Base-by-base conservation (phyloP, 2,888 invertebrate species). In the Azorinus chamasolen region DNA sequence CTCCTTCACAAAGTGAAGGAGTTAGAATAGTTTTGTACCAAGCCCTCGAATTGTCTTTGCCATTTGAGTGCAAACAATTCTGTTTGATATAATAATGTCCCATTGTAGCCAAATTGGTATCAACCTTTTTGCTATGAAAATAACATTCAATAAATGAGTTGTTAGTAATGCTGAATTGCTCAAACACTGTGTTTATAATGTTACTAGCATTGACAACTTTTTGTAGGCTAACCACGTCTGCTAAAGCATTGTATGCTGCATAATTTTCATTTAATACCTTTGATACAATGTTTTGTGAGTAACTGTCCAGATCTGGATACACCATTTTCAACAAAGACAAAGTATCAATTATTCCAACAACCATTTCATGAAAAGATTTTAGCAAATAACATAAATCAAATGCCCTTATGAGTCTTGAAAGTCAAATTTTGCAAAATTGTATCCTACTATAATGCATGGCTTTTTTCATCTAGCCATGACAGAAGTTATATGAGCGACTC, bases 241-340 rank as follows among this genome's bases (percentile, higher is more conserved):
- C 63, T 41, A 63, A n/a, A 25, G 63, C 63, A 63, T 63, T 53
- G 22, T 63, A 41, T n/a, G 63, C 63, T 32, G 51, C 3, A 41
- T 63, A 63, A 2, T 51, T 37, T 24, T 20, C 53, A 41, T 59
- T 46, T 5, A 46, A 18, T 16, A 59, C 6, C 2, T 8, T 18
- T 25, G 25, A 32, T 22, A 63, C 53, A 53, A 63, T 3, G 3
- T 51, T 22, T 22, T 20, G 51, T 22, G 4, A 14, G 51, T 51
- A 24, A 51, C 22, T 14, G 14, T 20, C 16, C 8, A 51, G 20
- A 24, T 24, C 20, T 22, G 20, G 51, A 51, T 51, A 51, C 51
- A 51, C 20, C 3, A 4, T 6, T 51, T 24, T 20, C 4, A 22
- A 51, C 24, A 51, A 24, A 22, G 20, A 22, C 20, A 51, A 24